Base-by-base conservation (phyloP, 2,113 vertebrate species). In the Trachemys scripta region DNA sequence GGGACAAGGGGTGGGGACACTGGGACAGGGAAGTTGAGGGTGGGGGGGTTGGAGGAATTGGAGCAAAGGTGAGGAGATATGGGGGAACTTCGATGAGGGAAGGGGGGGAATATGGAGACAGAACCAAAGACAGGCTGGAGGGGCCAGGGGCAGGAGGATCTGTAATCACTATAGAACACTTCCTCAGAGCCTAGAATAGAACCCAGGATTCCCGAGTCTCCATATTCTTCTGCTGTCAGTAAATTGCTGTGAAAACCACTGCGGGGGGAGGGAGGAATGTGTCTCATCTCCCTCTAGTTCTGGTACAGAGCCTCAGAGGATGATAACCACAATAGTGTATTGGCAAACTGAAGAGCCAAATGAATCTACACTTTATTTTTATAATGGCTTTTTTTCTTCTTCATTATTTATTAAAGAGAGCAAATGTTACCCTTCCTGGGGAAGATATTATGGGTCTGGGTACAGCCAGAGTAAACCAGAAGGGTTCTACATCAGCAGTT, bases 401-500 rank as follows among this genome's bases (percentile, higher is more conserved):
- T 87, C 25, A 76, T 87, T 93, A 93, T 83, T 92, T 95, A 75
- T 92, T 94, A 79, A 85, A 91, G 35, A 57, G 90, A 95, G 87
- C 82, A 90, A 85, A 94, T 79, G 4, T 65, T 85, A 57, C 57
- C 3, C 7, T 59, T 16, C 42, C 2, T 59, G 80, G 53, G 76
- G 96, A 85, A 85, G 11, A 54, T 29, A 85, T 82, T 56, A 50
- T 53, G 19, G 75, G 78, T 91, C 53, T 79, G 42, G 84, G 42
- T 92, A 75, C 47, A 89, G 87, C 79, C 5, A 89, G 62, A 65
- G 87, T 89, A 87, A 89, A 89, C 38, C 50, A 75, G 54, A 76
- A 31, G 93, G 50, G 85, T 93, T 85, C 92, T 1, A 8, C 16
- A 91, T 54, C 65, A 88, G 38, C 35, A 75, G 38, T 75, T 83